phyloP scores from a whole-genome alignment of 2,797 vertebrate genomes.

The Kryptopterus vitreolus region DNA sequence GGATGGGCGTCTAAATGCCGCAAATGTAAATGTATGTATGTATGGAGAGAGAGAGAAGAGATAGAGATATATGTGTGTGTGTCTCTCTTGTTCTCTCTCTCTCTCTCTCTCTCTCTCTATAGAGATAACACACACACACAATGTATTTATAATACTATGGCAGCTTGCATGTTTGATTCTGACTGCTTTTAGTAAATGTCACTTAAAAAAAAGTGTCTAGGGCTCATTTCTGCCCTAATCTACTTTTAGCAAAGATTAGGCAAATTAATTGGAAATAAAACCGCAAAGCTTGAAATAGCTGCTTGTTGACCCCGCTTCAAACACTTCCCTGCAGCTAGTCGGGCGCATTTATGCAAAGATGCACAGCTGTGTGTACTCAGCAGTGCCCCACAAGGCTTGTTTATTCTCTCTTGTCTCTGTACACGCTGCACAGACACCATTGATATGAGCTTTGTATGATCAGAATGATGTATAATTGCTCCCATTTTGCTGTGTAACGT shows the following conservation, averaged over 20 bases:
- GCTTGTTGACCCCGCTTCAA: constrained; percentile 20
- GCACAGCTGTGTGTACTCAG: background rate
- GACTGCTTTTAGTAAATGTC: background rate
- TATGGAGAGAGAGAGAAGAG: too few relatives aligned
- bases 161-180: background rate
- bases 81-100: too few relatives aligned
- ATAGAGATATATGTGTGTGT: too few relatives aligned
- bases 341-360: background rate
- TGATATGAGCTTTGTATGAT: constrained; percentile 55
- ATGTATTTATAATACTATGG: too few relatives aligned
- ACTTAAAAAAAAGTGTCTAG: constrained; percentile 32
- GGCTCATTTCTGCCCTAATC: constrained; percentile 39
- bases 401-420: constrained; percentile 4
- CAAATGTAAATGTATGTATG: too few relatives aligned
- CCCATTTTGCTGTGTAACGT: background rate
- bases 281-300: constrained; percentile 40
- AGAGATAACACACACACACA: too few relatives aligned
- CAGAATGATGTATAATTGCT: constrained; percentile 19
- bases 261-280: constrained; percentile 42
- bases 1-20: too few relatives aligned
- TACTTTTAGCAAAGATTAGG: constrained; percentile 36
- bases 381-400: background rate
- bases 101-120: too few relatives aligned
- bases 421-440: background rate
- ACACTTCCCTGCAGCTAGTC: constrained; percentile 1